Percentiles rank a stretch among this genome's conserved stretches.
Conservation (phyloP, 2,113 vertebrate species). For the Microtus montanus region DNA sequence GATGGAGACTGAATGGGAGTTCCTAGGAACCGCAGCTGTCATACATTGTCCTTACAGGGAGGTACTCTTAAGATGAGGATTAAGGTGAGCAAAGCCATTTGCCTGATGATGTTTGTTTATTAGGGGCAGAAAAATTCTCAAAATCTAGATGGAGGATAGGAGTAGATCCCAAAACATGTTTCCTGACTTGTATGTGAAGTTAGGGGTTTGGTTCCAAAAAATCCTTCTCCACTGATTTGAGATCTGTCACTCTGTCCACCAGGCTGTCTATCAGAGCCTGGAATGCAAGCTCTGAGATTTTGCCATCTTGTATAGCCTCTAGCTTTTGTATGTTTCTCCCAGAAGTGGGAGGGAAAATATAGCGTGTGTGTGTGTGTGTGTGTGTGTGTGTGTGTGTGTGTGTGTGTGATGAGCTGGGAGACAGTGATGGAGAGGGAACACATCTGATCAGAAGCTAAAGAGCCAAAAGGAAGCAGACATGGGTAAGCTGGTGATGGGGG, state of each 20-base stretch:
- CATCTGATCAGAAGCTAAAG: slow-evolving; percentile 40
- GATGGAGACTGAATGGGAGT: background rate
- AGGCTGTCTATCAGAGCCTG: background rate
- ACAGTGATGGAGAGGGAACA: background rate
- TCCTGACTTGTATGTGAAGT: background rate
- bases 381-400: background rate
- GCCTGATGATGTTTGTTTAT: background rate
- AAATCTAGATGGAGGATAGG: background rate
- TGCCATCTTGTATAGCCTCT: background rate
- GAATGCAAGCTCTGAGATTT: background rate
- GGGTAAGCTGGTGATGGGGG: background rate
- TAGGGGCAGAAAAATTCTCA: background rate
- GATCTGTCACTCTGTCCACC: background rate
- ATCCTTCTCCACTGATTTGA: accelerated
- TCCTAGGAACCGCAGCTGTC: background rate
- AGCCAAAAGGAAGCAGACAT: slow-evolving; percentile 16
- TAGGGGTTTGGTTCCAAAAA: background rate
- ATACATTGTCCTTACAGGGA: background rate
- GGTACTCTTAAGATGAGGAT: background rate
- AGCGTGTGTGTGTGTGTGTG: background rate
- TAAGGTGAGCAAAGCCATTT: background rate
- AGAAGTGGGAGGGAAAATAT: slow-evolving; percentile 32
- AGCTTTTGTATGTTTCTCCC: background rate
- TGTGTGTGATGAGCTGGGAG: slow-evolving; percentile 33
- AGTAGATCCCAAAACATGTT: background rate